Base-by-base conservation (phyloP, 2,888 invertebrate species). In the Lutraria lutraria region DNA sequence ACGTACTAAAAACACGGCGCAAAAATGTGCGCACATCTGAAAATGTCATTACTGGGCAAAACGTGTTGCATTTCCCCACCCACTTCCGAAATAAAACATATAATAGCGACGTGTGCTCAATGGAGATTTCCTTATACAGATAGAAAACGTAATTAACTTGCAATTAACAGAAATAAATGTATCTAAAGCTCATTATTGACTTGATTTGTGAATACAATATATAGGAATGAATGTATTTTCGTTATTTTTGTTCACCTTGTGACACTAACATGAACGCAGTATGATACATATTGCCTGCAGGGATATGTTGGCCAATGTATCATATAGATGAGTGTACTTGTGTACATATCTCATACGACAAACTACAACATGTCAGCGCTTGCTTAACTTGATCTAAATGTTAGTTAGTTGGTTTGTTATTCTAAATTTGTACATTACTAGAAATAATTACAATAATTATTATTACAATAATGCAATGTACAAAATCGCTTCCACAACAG, bases 61-160 rank as follows among this genome's bases (percentile, higher is more conserved):
- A 31, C 19, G 34, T 31, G 76, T 76, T 34, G 31, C 76, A 29
- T 25, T 31, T 34, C 76, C 76, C 76, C 76, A 76, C 76, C 72
- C 76, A 76, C 76, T 34, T 34, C 19, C 31, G 16, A 34, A 76
- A 76, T 34, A 34, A 31, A 31, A 34, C 19, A 76, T 19, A 34
- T 15, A 19, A n/a, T 6, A 31, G 34, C 13, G 19, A 76, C 76
- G 19, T 16, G 76, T 21, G 13, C 34, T 76, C 16, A 12, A 19
- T 12, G 31, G 76, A 31, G 15, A 6, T 76, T 76, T 76, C 76
- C 76, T 76, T 76, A 31, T 76, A 76, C 31, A 76, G 76, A 31
- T 34, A n/a, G 21, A 34, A 76, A 76, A 31, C 15, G 31, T 34
- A 76, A 76, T 31, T 76, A 76, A 76, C 8, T 34, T 31, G 76